Evolutionary conservation across 2,797 vertebrate species (phyloP).

Genomic region (Pangasius macronema): DNA sequence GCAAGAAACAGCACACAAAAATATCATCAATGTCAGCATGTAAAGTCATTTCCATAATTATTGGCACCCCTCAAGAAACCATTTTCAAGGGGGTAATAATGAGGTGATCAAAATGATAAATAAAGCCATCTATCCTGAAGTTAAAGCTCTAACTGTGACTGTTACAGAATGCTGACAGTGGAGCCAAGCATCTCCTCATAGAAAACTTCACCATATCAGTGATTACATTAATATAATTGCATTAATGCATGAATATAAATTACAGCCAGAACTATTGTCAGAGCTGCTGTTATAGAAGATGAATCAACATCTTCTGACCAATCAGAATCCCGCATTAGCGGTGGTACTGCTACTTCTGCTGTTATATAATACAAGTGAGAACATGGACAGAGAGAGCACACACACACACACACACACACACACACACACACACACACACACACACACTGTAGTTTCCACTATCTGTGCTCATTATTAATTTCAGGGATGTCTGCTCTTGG

Average conservation of each 20-base stretch:
- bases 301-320: not conserved
- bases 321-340: not conserved
- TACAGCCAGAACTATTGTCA: not conserved
- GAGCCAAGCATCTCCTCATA: not conserved
- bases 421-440: not conserved
- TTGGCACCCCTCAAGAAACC: not conserved
- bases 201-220: not conserved
- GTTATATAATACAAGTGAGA: not conserved
- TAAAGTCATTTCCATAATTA: not conserved
- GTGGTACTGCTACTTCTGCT: not conserved
- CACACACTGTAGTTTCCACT: not conserved
- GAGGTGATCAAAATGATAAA: not conserved
- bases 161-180: not conserved
- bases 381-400: not conserved
- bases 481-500: slow-evolving; percentile 40
- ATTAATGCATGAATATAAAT: not conserved
- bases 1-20: too few species aligned
- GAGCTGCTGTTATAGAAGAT: not conserved
- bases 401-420: not conserved
- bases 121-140: not conserved
- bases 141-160: not conserved
- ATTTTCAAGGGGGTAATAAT: not conserved
- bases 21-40: not conserved
- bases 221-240: not conserved
- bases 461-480: slow-evolving; percentile 43